Conservation (phyloP, 2,113 vertebrate genomes). For the Sceloporus undulatus region DNA sequence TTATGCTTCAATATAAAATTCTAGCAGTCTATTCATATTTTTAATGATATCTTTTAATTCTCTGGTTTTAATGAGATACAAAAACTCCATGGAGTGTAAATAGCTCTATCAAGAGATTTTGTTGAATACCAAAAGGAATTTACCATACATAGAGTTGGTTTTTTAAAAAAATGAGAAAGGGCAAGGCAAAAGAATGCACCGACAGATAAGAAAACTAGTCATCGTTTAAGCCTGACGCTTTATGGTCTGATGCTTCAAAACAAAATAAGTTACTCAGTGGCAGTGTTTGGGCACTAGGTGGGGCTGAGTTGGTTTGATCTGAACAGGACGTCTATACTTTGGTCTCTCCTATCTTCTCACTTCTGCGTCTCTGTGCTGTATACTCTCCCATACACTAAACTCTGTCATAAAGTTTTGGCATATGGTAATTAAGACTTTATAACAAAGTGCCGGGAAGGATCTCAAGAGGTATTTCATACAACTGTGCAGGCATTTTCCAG, state of each 20-base stretch:
- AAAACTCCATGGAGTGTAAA: conserved; percentile 44
- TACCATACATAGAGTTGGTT: conserved; percentile 9
- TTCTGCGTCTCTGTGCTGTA: not conserved
- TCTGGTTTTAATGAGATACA: conserved; percentile 37
- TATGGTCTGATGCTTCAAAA: not conserved
- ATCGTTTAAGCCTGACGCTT: not conserved
- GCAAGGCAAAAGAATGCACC: not conserved
- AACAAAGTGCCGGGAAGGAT: not conserved
- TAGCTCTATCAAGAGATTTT: conserved; percentile 24
- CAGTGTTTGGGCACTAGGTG: conserved; percentile 1
- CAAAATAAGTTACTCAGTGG: not conserved
- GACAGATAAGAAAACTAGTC: not conserved
- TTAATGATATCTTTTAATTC: too few species aligned
- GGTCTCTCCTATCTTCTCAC: not conserved
- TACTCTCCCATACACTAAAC: not conserved
- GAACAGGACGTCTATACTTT: not conserved
- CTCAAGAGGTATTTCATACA: not conserved
- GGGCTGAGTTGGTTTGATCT: not conserved
- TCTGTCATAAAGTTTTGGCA: not conserved
- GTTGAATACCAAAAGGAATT: conserved; percentile 44
- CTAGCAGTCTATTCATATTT: too few species aligned
- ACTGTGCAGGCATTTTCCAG: not conserved
- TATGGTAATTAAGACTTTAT: not conserved
- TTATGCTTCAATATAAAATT: too few species aligned
- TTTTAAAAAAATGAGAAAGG: conserved; percentile 21